Percentiles rank a stretch among this genome's conserved stretches.
phyloP scores from a whole-genome alignment of 2,797 vertebrate genomes.

The Decapterus maruadsi region DNA sequence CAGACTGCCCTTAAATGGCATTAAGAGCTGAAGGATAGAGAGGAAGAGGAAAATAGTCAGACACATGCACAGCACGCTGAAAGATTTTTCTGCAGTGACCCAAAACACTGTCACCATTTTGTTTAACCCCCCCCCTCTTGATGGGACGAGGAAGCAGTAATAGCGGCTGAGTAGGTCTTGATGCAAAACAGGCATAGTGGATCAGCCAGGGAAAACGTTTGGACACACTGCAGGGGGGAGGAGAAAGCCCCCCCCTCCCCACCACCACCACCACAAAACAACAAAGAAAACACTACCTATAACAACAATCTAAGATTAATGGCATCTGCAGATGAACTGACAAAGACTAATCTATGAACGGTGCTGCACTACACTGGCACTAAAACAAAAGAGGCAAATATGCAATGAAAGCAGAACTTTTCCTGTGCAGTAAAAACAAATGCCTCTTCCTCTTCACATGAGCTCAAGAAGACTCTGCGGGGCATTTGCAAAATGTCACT shows the following conservation, averaged over 20 bases:
- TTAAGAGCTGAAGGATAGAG: conserved; percentile 47
- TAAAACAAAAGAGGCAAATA: not conserved
- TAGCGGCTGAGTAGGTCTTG: conserved; percentile 34
- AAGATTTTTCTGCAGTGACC: conserved; percentile 59
- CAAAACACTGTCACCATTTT: conserved; percentile 58
- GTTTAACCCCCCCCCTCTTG: conserved; percentile 22
- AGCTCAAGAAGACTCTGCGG: conserved; percentile 26
- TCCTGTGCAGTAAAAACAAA: conserved; percentile 9
- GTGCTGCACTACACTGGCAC: not conserved
- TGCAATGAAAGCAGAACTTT: conserved; percentile 15
- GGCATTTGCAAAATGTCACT: conserved; percentile 54
- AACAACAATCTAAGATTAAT: conserved; percentile 18
- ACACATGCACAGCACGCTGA: conserved; percentile 27
- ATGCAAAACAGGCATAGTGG: conserved; percentile 62
- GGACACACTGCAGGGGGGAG: conserved; percentile 26
- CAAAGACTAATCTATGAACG: not conserved
- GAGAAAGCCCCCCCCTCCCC: not conserved
- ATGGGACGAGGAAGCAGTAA: conserved; percentile 33
- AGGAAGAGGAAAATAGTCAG: conserved; percentile 49
- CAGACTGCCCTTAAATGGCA: conserved; percentile 75
- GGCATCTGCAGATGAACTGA: conserved; percentile 7
- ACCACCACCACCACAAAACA: too few relatives aligned
- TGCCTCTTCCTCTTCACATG: conserved; percentile 5
- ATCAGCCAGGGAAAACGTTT: conserved; percentile 37
- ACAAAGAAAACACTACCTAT: conserved; percentile 6